A percentile compares a stretch with the other conserved stretches of the same genome.
phyloP scores from a whole-genome alignment of 2,888 invertebrate species.

The Pomacea canaliculata region DNA sequence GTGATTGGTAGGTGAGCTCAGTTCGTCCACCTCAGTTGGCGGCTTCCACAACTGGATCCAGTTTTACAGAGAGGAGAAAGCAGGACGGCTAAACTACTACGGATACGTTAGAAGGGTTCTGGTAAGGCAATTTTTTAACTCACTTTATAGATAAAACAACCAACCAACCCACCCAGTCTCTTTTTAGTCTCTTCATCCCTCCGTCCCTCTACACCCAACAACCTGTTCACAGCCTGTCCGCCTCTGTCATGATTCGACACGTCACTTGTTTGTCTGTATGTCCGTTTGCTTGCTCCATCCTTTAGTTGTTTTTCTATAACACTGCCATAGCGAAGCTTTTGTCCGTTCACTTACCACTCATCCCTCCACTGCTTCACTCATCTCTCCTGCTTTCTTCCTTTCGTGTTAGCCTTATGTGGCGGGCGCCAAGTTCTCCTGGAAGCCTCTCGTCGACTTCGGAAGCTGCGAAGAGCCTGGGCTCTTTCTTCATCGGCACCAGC shows the following conservation, averaged over 20 bases:
- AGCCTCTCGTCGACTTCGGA: slow-evolving; percentile 3
- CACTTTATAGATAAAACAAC: neutral
- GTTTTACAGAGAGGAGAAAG: slow-evolving; percentile 81
- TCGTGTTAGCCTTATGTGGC: slow-evolving; percentile 12
- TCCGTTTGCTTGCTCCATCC: no score
- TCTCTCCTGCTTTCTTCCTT: neutral
- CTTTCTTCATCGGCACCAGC: slow-evolving; percentile 72
- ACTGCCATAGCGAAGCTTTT: neutral
- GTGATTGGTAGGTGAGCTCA: slow-evolving; percentile 87
- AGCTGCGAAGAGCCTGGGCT: slow-evolving; percentile 33
- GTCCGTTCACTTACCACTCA: neutral
- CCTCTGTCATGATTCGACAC: no score
- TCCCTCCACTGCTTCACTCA: no score
- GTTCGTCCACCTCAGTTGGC: slow-evolving; percentile 75
- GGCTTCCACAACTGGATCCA: slow-evolving; percentile 94
- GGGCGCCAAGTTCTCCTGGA: slow-evolving; percentile 28
- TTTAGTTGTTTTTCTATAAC: no score
- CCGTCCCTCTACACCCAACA: no score
- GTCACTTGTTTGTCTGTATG: no score
- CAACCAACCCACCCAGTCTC: no score
- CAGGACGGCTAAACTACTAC: slow-evolving; percentile 44
- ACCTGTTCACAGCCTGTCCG: no score
- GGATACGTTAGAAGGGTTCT: slow-evolving; percentile 46
- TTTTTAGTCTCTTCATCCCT: no score
- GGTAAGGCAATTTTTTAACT: slow-evolving; percentile 14